Conservation (phyloP, 2,888 invertebrate species). For the Mamestra brassicae region DNA sequence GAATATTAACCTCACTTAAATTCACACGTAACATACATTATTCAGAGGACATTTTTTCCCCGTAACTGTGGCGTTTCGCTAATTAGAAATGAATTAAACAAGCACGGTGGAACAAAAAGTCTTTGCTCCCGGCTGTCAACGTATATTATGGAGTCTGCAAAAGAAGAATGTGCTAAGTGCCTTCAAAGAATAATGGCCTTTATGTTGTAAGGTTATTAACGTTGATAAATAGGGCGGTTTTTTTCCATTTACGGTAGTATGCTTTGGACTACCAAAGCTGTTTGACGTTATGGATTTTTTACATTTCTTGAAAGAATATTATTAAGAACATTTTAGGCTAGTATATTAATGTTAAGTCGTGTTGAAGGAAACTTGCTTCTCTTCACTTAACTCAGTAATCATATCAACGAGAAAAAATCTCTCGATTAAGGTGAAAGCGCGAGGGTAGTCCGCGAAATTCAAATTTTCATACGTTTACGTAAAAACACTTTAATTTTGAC, state of each 20-base stretch:
- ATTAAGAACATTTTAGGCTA: too few species aligned
- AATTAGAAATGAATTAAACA: conserved; percentile 70
- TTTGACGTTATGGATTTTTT: background rate
- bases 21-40: conserved; percentile 31
- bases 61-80: conserved; percentile 47
- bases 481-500: too few species aligned
- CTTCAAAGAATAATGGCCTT: conserved; percentile 24
- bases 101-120: conserved; percentile 61
- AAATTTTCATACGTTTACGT: too few species aligned
- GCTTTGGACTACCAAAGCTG: background rate
- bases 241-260: background rate
- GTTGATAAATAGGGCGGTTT: background rate
- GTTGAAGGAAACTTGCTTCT: too few species aligned
- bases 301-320: background rate
- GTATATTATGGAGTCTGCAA: conserved; percentile 32
- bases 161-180: conserved; percentile 49
- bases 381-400: too few species aligned
- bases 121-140: conserved; percentile 46
- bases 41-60: conserved; percentile 53
- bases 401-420: too few species aligned
- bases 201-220: conserved; percentile 13
- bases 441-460: too few species aligned
- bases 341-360: too few species aligned
- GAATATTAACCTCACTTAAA: conserved; percentile 38
- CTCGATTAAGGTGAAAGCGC: too few species aligned